Conservation (phyloP, 2,888 invertebrate species). For the Drosophila infuscata region DNA sequence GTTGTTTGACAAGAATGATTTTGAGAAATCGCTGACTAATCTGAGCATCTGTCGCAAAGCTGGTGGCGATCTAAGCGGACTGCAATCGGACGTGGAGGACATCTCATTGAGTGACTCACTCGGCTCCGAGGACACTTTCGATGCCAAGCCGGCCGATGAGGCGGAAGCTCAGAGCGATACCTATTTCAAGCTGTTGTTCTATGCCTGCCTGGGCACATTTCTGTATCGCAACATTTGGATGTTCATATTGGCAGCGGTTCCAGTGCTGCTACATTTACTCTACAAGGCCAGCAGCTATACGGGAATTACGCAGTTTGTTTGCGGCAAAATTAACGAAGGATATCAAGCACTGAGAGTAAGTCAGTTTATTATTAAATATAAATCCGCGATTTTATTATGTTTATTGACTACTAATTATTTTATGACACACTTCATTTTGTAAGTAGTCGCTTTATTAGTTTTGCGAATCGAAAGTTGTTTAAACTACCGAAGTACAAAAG, state of each 20-base stretch:
- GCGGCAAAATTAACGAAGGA: conserved; percentile 65
- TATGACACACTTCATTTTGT: no score
- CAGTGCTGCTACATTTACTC: conserved; percentile 86
- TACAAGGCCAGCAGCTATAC: conserved; percentile 77
- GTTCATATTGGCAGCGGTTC: conserved; percentile 91
- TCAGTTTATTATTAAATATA: not conserved
- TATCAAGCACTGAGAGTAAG: conserved; percentile 69
- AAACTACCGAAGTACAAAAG: no score
- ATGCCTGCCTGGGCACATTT: conserved; percentile 93
- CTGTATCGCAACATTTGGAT: conserved; percentile 95
- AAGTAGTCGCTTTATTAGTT: no score
- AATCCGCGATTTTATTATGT: no score
- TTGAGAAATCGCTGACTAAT: conserved; percentile 76
- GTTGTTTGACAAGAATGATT: conserved; percentile 80
- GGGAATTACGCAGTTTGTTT: conserved; percentile 80
- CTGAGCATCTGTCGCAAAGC: conserved; percentile 81
- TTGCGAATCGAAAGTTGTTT: no score
- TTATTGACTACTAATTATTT: no score
- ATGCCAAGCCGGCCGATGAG: conserved; percentile 60
- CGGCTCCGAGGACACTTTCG: conserved; percentile 76
- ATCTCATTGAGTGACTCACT: conserved; percentile 81
- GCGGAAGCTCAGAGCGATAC: conserved; percentile 87
- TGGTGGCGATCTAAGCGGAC: conserved; percentile 70
- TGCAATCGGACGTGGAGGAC: conserved; percentile 80
- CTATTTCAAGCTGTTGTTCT: conserved; percentile 92